Percentiles rank a stretch among this genome's conserved stretches.
Evolutionary conservation across 2,888 invertebrate genomes (phyloP).

Genomic region (Tridacna gigas): DNA sequence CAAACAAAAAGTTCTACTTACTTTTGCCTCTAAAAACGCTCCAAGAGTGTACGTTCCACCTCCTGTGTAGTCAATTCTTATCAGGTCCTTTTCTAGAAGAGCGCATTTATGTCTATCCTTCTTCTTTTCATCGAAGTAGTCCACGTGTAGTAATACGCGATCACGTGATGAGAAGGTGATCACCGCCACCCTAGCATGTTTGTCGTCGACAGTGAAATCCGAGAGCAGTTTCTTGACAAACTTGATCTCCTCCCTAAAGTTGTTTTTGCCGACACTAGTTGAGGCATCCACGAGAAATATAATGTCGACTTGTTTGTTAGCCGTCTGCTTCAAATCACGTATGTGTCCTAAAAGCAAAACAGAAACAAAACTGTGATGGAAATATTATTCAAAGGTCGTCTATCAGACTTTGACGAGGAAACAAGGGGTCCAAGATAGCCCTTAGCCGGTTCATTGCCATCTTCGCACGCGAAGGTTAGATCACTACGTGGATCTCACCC

Average conservation of each 20-base stretch:
- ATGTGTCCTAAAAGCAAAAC: constrained; percentile 84
- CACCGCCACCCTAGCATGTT: constrained; percentile 88
- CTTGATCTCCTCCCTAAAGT: constrained; percentile 89
- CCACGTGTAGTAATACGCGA: constrained; percentile 87
- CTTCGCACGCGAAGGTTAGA: too few relatives aligned
- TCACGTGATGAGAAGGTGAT: constrained; percentile 89
- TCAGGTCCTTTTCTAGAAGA: constrained; percentile 88
- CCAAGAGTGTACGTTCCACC: constrained; percentile 90
- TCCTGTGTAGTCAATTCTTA: constrained; percentile 88
- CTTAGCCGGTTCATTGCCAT: too few relatives aligned
- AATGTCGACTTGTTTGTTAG: constrained; percentile 86
- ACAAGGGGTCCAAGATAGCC: too few relatives aligned
- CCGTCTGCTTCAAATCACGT: constrained; percentile 85
- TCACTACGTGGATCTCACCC: too few relatives aligned
- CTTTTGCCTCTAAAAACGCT: constrained; percentile 89
- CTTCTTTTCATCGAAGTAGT: constrained; percentile 87
- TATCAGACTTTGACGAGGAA: too few relatives aligned
- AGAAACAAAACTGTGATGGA: not conserved
- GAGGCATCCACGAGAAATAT: constrained; percentile 90
- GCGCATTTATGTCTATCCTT: constrained; percentile 88
- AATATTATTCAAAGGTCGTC: too few relatives aligned
- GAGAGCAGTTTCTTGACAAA: constrained; percentile 89
- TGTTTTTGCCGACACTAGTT: constrained; percentile 89
- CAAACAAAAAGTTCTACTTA: constrained; percentile 69
- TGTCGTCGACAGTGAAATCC: constrained; percentile 88